Evolutionary conservation across 2,113 vertebrate species (phyloP).

Genomic region (Ictalurus furcatus): DNA sequence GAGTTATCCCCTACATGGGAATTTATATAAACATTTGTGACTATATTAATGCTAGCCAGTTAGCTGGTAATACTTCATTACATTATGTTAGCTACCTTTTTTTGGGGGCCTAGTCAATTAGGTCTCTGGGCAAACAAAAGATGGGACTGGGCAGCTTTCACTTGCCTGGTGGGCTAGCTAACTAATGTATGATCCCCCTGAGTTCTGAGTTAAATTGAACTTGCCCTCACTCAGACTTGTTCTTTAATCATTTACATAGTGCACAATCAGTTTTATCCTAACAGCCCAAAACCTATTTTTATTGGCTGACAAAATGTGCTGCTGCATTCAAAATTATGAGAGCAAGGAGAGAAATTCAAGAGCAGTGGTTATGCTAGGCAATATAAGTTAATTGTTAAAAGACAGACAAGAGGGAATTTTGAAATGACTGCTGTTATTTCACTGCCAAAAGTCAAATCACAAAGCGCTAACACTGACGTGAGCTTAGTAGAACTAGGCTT

Average conservation of each 20-base stretch:
- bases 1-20: neutral
- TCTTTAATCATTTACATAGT: neutral
- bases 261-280: neutral
- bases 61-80: neutral
- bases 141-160: neutral
- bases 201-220: too few species aligned
- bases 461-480: too few species aligned
- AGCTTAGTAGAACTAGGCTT: conserved; percentile 22
- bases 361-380: neutral
- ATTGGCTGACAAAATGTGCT: neutral
- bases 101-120: neutral
- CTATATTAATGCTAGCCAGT: neutral
- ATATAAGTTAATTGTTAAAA: too few species aligned
- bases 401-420: too few species aligned
- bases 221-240: too few species aligned
- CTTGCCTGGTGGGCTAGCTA: neutral
- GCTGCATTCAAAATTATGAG: neutral
- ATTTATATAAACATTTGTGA: neutral
- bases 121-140: neutral
- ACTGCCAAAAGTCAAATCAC: too few species aligned
- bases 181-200: neutral
- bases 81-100: neutral
- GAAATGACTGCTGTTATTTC: neutral
- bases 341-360: neutral
- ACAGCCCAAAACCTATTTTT: neutral